Evolutionary conservation across 2,888 invertebrate genomes (phyloP).

Genomic region (Schizotus pectinicornis): DNA sequence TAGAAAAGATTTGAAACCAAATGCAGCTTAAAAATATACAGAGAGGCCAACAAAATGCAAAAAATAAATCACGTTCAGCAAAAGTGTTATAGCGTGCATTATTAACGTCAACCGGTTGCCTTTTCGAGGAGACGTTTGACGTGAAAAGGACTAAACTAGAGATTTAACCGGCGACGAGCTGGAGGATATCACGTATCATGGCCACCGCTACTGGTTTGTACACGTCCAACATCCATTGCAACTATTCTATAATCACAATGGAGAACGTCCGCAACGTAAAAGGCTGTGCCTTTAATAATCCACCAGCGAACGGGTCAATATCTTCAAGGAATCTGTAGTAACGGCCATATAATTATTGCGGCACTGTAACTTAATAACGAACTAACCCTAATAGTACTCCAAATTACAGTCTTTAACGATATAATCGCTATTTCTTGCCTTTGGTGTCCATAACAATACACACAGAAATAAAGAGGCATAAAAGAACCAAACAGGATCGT

Average conservation of each 20-base stretch:
- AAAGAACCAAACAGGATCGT: no score
- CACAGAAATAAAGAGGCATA: no score
- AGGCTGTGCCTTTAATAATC: not conserved
- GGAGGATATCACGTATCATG: slow-evolving; percentile 27
- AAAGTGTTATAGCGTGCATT: slow-evolving; percentile 25
- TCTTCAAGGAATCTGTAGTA: no score
- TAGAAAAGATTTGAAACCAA: not conserved
- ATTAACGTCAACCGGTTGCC: slow-evolving; percentile 20
- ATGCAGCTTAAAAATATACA: no score
- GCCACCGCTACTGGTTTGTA: slow-evolving; percentile 30
- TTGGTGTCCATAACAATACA: no score
- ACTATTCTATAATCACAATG: not conserved
- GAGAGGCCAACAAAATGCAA: not conserved
- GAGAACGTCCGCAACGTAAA: not conserved
- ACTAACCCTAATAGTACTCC: no score
- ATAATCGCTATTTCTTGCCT: no score
- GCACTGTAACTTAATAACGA: no score
- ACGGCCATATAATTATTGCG: no score
- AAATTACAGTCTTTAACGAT: no score
- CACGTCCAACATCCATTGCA: slow-evolving; percentile 19
- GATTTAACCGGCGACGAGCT: slow-evolving; percentile 21
- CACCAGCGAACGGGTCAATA: not conserved
- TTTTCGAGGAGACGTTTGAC: slow-evolving; percentile 26
- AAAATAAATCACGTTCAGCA: slow-evolving; percentile 25
- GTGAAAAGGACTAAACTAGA: slow-evolving; percentile 24